phyloP scores from a whole-genome alignment of 2,888 invertebrate genomes.

The Galeruca laticollis region DNA sequence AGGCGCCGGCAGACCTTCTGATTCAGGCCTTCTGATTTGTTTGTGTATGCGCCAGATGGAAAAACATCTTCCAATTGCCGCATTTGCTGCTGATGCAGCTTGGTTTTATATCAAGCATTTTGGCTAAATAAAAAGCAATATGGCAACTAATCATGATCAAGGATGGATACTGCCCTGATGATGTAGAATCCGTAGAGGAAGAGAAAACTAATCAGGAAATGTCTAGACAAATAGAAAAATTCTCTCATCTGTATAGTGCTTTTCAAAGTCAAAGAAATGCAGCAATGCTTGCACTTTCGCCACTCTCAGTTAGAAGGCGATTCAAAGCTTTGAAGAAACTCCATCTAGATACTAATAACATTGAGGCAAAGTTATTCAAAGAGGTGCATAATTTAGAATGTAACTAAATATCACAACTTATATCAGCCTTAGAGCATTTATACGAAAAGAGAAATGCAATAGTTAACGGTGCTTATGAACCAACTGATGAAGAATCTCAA shows the following conservation, averaged over 20 bases:
- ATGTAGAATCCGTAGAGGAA: constrained; percentile 77
- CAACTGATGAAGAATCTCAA: constrained; percentile 88
- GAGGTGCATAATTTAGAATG: constrained; percentile 90
- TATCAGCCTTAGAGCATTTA: constrained; percentile 82
- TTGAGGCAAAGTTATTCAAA: constrained; percentile 93
- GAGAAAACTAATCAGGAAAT: constrained; percentile 66
- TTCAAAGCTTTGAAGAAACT: constrained; percentile 88
- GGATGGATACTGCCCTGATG: constrained; percentile 75
- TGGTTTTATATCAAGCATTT: constrained; percentile 16
- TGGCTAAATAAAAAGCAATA: constrained; percentile 60
- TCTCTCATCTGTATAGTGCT: constrained; percentile 73
- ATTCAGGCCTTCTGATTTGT: too few relatives aligned
- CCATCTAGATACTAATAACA: constrained; percentile 85
- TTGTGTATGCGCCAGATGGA: too few relatives aligned
- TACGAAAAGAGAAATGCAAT: constrained; percentile 81
- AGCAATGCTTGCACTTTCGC: constrained; percentile 74
- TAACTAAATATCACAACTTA: constrained; percentile 85
- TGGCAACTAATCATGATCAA: constrained; percentile 75
- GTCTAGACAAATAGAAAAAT: constrained; percentile 59
- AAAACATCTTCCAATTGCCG: constrained; percentile 47
- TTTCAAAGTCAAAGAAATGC: constrained; percentile 72
- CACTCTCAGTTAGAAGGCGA: constrained; percentile 82
- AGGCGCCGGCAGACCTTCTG: too few relatives aligned
- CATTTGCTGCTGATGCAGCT: constrained; percentile 40
- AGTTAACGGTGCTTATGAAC: constrained; percentile 83